Evolutionary conservation across 2,797 vertebrate genomes (phyloP), one percentile per base, ranked within the genome.

Genomic region (Melanotaenia boesemani): DNA sequence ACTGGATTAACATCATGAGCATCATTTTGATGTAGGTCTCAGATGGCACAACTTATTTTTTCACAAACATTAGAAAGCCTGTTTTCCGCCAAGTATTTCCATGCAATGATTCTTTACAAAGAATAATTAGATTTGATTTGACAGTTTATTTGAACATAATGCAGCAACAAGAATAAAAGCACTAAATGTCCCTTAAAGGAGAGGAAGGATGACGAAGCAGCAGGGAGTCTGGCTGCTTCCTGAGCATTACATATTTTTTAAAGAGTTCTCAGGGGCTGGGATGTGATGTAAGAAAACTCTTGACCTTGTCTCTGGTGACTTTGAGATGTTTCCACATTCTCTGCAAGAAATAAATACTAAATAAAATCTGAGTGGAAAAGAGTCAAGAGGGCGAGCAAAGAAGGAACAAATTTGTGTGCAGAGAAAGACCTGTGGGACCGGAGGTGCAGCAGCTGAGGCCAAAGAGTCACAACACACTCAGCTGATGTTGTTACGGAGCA

Each of bases 281-380:
- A 4, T 36, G 46, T 0, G 24, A 3, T 36, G 60, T 44, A 55
- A 57, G 32, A 55, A 48, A 67, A 56, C 66, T 26, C 20, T n/a
- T 74, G 52, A 86, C 75, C 76, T 73, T n/a, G 34, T 57, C 26
- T 3, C 10, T 4, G 1, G 55, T 55, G 72, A 86, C 83, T 84
- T 87, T 87, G 67, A 75, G 44, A 73, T 34, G 15, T 80, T 83
- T 81, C n/a, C 26, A 28, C 26, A 26, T 28, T 28, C 55, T 72
- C 73, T 75, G 76, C 73, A 79, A 70, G 78, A 82, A 60, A 58
- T 6, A 77, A 78, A 77, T 54, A 70, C 79, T 37, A 65, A 74
- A 86, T 78, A 54, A 50, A 84, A 83, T 67, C 8, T 6, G 34
- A 83, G 70, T 81, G 75, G 46, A 46, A 41, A 54, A 65, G 64